phyloP scores from a whole-genome alignment of 2,797 vertebrate genomes.

The Notolepis coatsorum region DNA sequence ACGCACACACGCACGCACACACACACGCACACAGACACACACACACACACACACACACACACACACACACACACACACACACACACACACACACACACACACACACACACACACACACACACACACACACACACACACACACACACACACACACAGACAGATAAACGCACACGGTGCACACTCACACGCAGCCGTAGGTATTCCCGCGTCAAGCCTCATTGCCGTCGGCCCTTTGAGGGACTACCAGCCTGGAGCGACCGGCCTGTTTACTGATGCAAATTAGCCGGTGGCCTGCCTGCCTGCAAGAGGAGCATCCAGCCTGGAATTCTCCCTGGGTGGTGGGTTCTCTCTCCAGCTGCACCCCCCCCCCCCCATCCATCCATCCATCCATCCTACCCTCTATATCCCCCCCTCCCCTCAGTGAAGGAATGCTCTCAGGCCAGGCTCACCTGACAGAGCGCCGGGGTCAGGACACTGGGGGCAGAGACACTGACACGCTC shows the following conservation, averaged over 20 bases:
- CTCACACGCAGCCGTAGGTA: constrained; percentile 32
- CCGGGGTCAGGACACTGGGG: constrained; percentile 18
- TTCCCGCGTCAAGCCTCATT: constrained; percentile 72
- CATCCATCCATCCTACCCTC: neutral
- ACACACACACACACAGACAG: constrained; percentile 11
- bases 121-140: neutral
- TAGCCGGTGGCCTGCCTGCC: constrained; percentile 69
- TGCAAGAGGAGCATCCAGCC: constrained; percentile 72
- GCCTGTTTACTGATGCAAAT: constrained; percentile 86
- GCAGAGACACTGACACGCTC: constrained; percentile 7
- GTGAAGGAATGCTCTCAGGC: constrained; percentile 67
- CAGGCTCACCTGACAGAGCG: constrained; percentile 37
- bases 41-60: constrained; percentile 47
- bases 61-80: constrained; percentile 47
- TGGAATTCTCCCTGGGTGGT: constrained; percentile 70
- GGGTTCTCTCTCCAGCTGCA: constrained; percentile 30
- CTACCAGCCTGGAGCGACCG: too few relatives aligned
- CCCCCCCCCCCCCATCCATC: neutral
- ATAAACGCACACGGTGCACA: constrained; percentile 14
- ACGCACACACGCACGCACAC: constrained; percentile 13
- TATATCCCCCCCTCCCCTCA: constrained; percentile 3
- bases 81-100: constrained; percentile 2
- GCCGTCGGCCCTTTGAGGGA: constrained; percentile 76
- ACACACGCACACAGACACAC: constrained; percentile 8
- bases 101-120: neutral